Evolutionary conservation across 1,140 invertebrate genomes (phyloP).

Genomic region (Orius laevigatus): DNA sequence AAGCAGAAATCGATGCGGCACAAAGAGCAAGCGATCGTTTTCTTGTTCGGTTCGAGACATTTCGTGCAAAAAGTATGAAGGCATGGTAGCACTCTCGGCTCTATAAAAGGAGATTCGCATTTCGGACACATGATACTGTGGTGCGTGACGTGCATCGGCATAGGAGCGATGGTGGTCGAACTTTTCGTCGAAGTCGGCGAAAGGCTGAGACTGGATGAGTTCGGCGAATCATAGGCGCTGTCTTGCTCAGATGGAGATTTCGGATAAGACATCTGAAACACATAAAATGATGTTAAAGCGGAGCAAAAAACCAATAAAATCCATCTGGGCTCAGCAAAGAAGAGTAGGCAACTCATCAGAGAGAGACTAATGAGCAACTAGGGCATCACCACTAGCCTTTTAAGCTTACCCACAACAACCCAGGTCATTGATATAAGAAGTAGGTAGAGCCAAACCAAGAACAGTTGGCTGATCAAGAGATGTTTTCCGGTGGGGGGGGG

Average conservation of each 20-base stretch:
- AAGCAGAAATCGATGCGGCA: constrained; percentile 56
- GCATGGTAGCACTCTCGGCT: constrained; percentile 58
- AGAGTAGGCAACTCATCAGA: no score
- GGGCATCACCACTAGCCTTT: no score
- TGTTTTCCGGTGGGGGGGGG: no score
- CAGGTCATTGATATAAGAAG: no score
- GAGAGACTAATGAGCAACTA: no score
- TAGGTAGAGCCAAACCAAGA: no score
- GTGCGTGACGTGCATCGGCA: constrained; percentile 20
- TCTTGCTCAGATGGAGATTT: constrained; percentile 1
- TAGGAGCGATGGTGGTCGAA: constrained; percentile 16
- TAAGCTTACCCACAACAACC: no score
- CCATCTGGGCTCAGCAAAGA: no score
- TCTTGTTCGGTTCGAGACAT: constrained; percentile 55
- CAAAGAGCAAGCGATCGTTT: constrained; percentile 63
- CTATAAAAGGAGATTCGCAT: constrained; percentile 57
- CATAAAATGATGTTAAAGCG: no score
- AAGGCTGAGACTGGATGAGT: constrained; percentile 2
- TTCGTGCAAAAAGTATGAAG: constrained; percentile 67
- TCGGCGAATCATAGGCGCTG: constrained; percentile 12
- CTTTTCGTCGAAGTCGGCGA: constrained; percentile 2
- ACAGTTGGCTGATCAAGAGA: no score
- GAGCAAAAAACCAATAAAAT: no score
- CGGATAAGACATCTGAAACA: not conserved
- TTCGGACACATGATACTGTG: constrained; percentile 41